Evolutionary conservation across 2,888 invertebrate species (phyloP).

Genomic region (Lucinisca nassula): DNA sequence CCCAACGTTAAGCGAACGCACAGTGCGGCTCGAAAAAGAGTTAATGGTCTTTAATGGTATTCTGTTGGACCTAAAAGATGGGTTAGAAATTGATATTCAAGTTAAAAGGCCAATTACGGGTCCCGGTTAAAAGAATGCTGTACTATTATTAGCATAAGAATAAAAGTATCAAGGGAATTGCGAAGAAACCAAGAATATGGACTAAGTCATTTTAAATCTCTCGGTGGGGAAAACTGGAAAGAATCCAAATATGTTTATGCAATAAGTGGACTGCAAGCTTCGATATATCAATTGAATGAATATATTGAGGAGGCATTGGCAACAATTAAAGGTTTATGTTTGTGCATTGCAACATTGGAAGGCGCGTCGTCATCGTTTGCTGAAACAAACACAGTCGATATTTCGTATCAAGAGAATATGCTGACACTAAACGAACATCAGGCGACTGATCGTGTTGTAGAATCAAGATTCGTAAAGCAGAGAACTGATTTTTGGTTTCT

Average conservation of each 20-base stretch:
- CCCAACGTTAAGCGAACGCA: neutral
- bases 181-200: constrained; percentile 32
- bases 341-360: neutral
- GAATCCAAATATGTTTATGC: constrained; percentile 41
- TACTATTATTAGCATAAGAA: neutral
- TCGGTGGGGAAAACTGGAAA: constrained; percentile 32
- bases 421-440: neutral
- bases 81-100: neutral
- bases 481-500: neutral
- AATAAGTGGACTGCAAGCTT: constrained; percentile 33
- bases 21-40: neutral
- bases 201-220: constrained; percentile 11
- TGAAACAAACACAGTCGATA: neutral
- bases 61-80: neutral
- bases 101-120: neutral
- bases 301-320: neutral
- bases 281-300: constrained; percentile 33
- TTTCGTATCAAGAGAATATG: constrained; percentile 1
- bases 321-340: neutral
- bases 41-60: neutral
- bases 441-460: neutral
- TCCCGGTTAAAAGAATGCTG: constrained; percentile 11
- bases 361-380: neutral
- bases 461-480: neutral
- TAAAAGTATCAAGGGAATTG: constrained; percentile 19